These are phyloP conservation scores for Emydura subglobosa DNA, from an alignment of 2,113 vertebrate genomes.

Conservation along the genomic window DNA sequence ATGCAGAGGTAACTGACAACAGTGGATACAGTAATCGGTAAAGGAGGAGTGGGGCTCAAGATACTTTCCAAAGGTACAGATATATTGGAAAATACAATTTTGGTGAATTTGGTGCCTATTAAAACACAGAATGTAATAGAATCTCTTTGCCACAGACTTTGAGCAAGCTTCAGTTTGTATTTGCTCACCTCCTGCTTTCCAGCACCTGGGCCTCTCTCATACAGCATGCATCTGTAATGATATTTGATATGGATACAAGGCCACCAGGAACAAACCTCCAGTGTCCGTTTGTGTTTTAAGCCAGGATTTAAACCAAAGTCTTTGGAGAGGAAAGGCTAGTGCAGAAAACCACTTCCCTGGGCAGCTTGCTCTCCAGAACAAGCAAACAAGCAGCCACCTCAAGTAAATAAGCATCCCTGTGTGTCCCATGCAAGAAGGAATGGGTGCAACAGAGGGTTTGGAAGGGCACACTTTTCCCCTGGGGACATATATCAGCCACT, in stretches of 20 bases:
- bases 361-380: background rate
- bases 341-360: background rate
- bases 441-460: background rate
- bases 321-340: background rate
- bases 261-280: background rate
- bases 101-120: background rate
- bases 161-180: background rate
- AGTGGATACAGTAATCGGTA: background rate
- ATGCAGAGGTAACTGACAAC: background rate
- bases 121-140: background rate
- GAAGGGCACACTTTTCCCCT: background rate
- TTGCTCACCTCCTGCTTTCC: background rate
- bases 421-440: rapidly evolving
- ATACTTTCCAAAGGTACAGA: no score
- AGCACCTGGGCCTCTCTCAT: rapidly evolving
- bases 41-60: background rate
- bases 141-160: background rate
- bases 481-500: background rate
- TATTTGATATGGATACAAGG: background rate
- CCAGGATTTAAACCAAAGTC: slow-evolving; percentile 12
- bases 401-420: background rate
- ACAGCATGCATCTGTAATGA: background rate
- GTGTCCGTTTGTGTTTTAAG: background rate
- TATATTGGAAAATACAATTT: background rate
- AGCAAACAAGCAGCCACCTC: background rate